Evolutionary conservation across 2,113 vertebrate genomes (phyloP).

Genomic region (Rhegmatorhina hoffmannsi): DNA sequence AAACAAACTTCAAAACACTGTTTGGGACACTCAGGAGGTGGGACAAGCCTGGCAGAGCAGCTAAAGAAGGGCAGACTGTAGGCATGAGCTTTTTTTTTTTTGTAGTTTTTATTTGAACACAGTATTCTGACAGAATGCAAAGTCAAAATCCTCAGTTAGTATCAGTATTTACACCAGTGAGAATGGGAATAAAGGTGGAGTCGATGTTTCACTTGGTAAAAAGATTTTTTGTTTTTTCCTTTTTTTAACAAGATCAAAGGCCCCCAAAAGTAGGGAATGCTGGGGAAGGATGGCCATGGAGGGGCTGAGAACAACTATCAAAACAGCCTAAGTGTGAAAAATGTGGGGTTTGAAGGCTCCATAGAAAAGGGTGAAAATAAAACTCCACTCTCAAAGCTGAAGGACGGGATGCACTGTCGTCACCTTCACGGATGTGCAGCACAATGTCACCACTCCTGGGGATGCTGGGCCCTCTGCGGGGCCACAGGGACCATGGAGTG

Average conservation of each 20-base stretch:
- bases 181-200: constrained; percentile 86
- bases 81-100: constrained; percentile 37
- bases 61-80: constrained; percentile 14
- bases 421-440: constrained; percentile 38
- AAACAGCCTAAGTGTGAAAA: constrained; percentile 72
- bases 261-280: constrained; percentile 83
- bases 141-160: constrained; percentile 91
- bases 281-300: constrained; percentile 79
- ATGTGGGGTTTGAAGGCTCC: constrained; percentile 71
- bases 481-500: not conserved
- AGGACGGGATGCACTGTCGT: constrained; percentile 42
- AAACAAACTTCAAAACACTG: not conserved
- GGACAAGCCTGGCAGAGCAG: not conserved
- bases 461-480: constrained; percentile 31
- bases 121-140: constrained; percentile 92
- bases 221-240: constrained; percentile 76
- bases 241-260: constrained; percentile 85
- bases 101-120: constrained; percentile 92
- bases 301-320: constrained; percentile 72
- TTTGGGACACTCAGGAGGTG: not conserved
- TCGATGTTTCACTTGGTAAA: constrained; percentile 87
- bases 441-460: constrained; percentile 10
- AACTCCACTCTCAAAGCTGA: constrained; percentile 60
- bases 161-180: constrained; percentile 95
- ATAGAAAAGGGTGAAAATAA: constrained; percentile 68